Evolutionary conservation across 1,140 invertebrate species (phyloP), one percentile per base, ranked within the genome.

Genomic region (Zaprionus africanus): DNA sequence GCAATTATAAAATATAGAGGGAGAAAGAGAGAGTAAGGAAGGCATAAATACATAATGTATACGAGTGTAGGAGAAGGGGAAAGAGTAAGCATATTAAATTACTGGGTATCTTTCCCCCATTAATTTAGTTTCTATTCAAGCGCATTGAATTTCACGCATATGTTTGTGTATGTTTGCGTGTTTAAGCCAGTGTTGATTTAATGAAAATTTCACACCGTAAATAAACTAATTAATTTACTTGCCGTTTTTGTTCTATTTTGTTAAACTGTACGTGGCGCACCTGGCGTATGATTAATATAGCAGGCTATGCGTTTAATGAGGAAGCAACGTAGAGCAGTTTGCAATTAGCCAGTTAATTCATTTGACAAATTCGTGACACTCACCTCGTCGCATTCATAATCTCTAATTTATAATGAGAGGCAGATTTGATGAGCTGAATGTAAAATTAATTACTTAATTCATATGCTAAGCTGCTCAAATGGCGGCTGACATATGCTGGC

Each of bases 281-380:
- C 84, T 88, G 83, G 84, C 84, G 71, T 81, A 88, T 87, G 84
- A 87, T 84, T 88, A 88, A 88, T 88, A 64, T 64, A 51, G 17
- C 31, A 59, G 34, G 71, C 43, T 54, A 70, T 64, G 53, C 60
- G 24, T 71, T 65, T 76, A 71, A 76, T 65, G 54, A 65, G 22
- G 68, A n/a, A 46, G n/a, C 22, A 22, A 22, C 22, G 24, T 36
- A 15, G 6, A 15, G 51, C 58, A 31, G n/a, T 75, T 62, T 26
- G 72, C 65, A 68, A 56, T 73, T 67, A 26, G n/a, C 38, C 56
- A 56, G 57, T 68, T 61, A 70, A 70, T 76, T 70, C 43, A 70
- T 41, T 71, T 60, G 68, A 54, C 56, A 60, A 76, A 65, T 64
- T 49, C 53, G 26, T 41, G 19, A 57, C 28, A 63, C 65, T 28